Conservation (phyloP, 2,797 vertebrate species). For the Leptatherina wallacei region DNA sequence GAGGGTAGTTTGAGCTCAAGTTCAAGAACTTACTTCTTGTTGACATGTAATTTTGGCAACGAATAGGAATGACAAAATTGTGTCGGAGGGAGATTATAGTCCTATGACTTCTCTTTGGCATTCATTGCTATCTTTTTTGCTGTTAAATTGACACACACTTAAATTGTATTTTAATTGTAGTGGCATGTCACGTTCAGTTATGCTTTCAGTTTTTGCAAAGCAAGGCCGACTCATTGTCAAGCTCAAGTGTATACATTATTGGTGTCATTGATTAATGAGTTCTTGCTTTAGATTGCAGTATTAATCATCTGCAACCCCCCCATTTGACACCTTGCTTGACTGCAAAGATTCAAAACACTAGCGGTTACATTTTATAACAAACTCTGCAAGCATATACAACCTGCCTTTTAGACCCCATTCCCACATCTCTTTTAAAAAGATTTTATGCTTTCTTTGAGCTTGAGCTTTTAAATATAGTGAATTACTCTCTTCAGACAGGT, state of each 20-base stretch:
- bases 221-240: conserved; percentile 36
- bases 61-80: conserved; percentile 10
- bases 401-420: no score
- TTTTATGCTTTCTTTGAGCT: no score
- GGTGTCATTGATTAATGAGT: conserved; percentile 35
- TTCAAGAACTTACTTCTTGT: no score
- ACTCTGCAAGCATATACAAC: conserved; percentile 60
- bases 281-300: conserved; percentile 41
- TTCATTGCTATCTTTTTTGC: conserved; percentile 11
- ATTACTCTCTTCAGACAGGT: no score
- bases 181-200: conserved; percentile 65
- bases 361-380: conserved; percentile 52
- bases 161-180: conserved; percentile 39
- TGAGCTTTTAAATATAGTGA: no score
- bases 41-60: background rate
- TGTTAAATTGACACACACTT: conserved; percentile 13
- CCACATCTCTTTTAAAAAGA: no score
- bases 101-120: conserved; percentile 10
- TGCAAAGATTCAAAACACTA: conserved; percentile 65
- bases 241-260: conserved; percentile 35
- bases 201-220: conserved; percentile 73
- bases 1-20: conserved; percentile 34
- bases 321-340: conserved; percentile 67
- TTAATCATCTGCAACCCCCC: conserved; percentile 63
- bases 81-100: conserved; percentile 7